Percentiles rank a stretch among this genome's conserved stretches.
phyloP scores from a whole-genome alignment of 1,140 invertebrate species.

The Cydia pomonella region DNA sequence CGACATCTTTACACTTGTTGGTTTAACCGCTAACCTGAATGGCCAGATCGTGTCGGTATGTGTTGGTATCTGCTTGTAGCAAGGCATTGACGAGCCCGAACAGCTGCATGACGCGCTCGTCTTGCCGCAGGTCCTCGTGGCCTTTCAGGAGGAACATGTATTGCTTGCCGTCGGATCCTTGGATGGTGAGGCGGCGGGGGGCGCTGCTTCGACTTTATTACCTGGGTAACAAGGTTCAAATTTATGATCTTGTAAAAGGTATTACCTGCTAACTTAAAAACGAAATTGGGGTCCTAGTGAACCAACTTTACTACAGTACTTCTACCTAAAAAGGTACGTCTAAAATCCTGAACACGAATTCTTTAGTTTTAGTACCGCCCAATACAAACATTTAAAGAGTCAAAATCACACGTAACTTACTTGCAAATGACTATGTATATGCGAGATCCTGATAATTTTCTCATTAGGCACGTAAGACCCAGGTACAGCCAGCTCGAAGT shows the following conservation, averaged over 20 bases:
- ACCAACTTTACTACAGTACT: no score
- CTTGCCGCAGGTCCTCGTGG: slow-evolving; percentile 99
- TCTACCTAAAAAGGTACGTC: no score
- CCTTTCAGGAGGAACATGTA: slow-evolving; percentile 99
- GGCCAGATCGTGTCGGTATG: slow-evolving; percentile 96
- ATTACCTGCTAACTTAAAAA: no score
- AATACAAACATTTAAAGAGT: no score
- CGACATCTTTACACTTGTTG: no score
- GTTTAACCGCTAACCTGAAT: slow-evolving; percentile 82
- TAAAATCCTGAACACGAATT: no score
- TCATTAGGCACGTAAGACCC: slow-evolving; percentile 97
- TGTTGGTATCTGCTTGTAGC: slow-evolving; percentile 96
- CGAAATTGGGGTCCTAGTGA: no score
- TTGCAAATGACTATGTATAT: slow-evolving; percentile 91
- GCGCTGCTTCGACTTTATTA: slow-evolving; percentile 98
- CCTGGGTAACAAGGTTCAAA: slow-evolving; percentile 78
- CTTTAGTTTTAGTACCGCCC: no score
- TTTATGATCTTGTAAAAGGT: no score
- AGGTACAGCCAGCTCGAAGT: slow-evolving; percentile 96
- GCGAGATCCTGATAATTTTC: slow-evolving; percentile 91
- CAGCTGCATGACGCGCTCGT: slow-evolving; percentile 99
- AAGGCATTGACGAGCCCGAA: slow-evolving; percentile 99
- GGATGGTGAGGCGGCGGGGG: slow-evolving; percentile 96
- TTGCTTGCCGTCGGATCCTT: slow-evolving; percentile 97
- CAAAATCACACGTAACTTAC: slow-evolving; percentile 81